Base-by-base conservation (phyloP, 2,888 invertebrate genomes). In the Ptychoptera albimana region DNA sequence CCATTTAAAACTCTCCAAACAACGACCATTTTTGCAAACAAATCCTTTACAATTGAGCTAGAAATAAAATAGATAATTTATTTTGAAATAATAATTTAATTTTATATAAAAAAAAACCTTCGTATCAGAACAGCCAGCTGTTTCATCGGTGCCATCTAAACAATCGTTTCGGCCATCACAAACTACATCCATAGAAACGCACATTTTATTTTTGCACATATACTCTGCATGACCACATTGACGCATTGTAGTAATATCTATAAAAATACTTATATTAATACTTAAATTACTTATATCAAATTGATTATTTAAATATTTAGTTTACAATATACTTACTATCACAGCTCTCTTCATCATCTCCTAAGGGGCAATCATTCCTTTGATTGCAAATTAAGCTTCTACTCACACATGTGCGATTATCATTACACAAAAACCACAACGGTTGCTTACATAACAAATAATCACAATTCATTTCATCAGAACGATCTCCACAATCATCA, bases 121-220 rank as follows among this genome's bases (percentile, higher is more conserved):
- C 2, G 62, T 55, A 13, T 54, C 54, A 2, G 60, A 56, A 50
- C 72, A 72, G 1, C 64, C 64, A 9, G 48, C 52, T 0, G 46
- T 37, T 60, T 87, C 86, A 53, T 86, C 86, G 1, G 79, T 77
- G 37, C 61, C 65, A 60, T 91, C 89, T 0, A 57, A 50, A 55
- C 91, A 92, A 60, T 92, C 86, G 6, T 61, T 59, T 8, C 73
- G 69, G 0, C 73, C 73, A 57, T 92, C 80, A 58, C 89, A 89
- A 44, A 77, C 72, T 60, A 73, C 73, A 45, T 64, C 68, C 39
- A 73, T 58, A 1, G 77, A 74, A 45, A 91, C 74, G 54, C 91
- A 91, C 36, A 69, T 53, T 6, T 52, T 55, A 48, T 65, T 61
- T 15, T 55, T 45, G 42, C 65, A 65, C 31, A 50, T 61, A 44